Base-by-base conservation (phyloP, 1,140 invertebrate species). In the Drosophila elegans region DNA sequence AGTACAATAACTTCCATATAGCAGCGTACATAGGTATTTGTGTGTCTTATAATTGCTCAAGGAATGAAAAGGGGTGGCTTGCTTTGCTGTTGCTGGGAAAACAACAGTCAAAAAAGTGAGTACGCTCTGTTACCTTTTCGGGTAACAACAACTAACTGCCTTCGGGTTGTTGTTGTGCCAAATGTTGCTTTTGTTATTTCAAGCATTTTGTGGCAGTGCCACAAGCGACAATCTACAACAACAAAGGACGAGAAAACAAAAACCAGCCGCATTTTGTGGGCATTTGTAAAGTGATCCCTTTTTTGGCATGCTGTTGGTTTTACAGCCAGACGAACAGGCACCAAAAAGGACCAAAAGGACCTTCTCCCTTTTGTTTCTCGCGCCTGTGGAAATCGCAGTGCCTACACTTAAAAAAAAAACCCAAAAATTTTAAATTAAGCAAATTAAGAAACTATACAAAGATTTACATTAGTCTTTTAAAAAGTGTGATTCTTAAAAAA, bases 211-310 rank as follows among this genome's bases (percentile, higher is more conserved):
- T 21, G 49, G 49, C 60, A 71, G 48, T 72, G 68, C 68, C 68
- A 71, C 68, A 71, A 72, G 68, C 68, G 68, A 72, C 61, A 68
- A 48, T 48, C 64, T 38, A 53, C 64, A 68, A 45, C 64, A 77
- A 55, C 66, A 81, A 38, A 68, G 16, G 53, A 63, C 9, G 54
- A 32, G 12, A 44, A 49, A 53, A 42, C 45, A 66, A 66, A 68
- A 80, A 73, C 76, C 81, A 63, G 81, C 81, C 76, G 80, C 80
- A 83, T 84, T 84, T 84, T 72, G 81, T 78, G 81, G 81, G 81
- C 81, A 84, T 84, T 84, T 84, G 80, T 84, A 84, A 84, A 84
- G 72, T 84, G 80, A 84, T 84, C 80, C 80, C 75, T 84, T 84
- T 84, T 41, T 32, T 44, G 68, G 61, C 51, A 38, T 71, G 54